Evolutionary conservation across 1,140 invertebrate genomes (phyloP), one percentile per base, ranked within the genome.

Genomic region (Achroia grisella): DNA sequence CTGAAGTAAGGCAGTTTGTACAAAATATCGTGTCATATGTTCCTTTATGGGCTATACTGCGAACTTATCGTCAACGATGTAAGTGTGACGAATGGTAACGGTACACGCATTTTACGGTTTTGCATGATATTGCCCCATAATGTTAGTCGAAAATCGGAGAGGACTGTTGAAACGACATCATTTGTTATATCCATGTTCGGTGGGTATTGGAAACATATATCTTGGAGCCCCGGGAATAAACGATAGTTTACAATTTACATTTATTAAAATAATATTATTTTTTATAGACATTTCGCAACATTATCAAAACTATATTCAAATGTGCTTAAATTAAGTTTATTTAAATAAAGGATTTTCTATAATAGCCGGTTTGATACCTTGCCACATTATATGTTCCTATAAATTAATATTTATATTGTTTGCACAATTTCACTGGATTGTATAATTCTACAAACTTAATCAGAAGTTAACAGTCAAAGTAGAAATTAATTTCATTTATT

Each of bases 61-160:
- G 33, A 43, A 43, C 41, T 43, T 43, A 43, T 43, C 41, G 15
- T 15, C 29, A 15, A 43, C 34, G 34, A 27, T 14, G 34, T 35
- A 35, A 34, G 10, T 31, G 10, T 34, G 32, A 43, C 31, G 31
- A 34, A 43, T 43, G 41, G 30, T 27, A 15, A 34, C 15, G 31
- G 41, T 43, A 35, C 12, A 28, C 37, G 37, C 9, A 32, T 23
- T 11, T 12, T 15, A 31, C 41, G 31, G 27, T 43, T 43, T 43
- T 43, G 41, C 17, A 43, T 49, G 47, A 43, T 44, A 49, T 39
- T 49, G 47, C 30, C 31, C 42, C 29, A 45, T 51, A 44, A 51
- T 51, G 41, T 41, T 35, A 39, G 42, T 39, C 43, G 42, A 40
- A 41, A 51, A 45, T 43, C 39, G 37, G 17, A 41, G 23, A 29